Evolutionary conservation across 2,113 vertebrate genomes (phyloP).

Genomic region (Heterocephalus glaber): DNA sequence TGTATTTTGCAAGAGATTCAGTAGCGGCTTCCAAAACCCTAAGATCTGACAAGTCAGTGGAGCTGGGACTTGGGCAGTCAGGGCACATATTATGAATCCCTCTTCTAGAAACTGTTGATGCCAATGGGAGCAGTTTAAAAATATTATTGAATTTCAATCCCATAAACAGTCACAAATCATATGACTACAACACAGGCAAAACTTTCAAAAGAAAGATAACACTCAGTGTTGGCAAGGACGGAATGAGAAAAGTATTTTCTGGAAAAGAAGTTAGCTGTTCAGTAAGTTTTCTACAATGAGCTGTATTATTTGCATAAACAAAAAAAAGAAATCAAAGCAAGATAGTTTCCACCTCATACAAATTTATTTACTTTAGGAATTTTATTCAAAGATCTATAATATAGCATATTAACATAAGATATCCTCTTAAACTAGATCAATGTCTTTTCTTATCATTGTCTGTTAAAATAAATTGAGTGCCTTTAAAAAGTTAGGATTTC

Average conservation of each 20-base stretch:
- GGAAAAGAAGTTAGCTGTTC: not conserved
- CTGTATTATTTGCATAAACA: not conserved
- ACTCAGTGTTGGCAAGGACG: not conserved
- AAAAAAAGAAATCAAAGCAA: slow-evolving; percentile 40
- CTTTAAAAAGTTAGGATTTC: not conserved
- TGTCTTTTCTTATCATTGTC: not conserved
- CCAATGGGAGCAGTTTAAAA: slow-evolving; percentile 48
- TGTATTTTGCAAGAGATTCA: slow-evolving; percentile 79
- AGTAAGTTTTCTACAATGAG: not conserved
- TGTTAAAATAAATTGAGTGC: not conserved
- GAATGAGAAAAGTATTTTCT: not conserved
- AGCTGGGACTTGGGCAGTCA: slow-evolving; percentile 73
- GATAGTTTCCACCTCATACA: not conserved
- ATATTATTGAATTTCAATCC: not conserved
- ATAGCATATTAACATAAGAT: not conserved
- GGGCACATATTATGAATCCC: not conserved
- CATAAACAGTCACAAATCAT: not conserved
- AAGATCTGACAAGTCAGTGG: not conserved
- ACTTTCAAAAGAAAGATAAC: not conserved
- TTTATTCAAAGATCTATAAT: not conserved
- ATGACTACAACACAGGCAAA: not conserved
- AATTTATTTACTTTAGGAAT: not conserved
- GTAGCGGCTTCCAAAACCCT: slow-evolving; percentile 48
- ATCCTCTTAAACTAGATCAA: not conserved
- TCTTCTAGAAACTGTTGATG: slow-evolving; percentile 66